A percentile compares a stretch with the other conserved stretches of the same genome.
phyloP scores from a whole-genome alignment of 2,797 vertebrate species.

The Nyctalus aviator region DNA sequence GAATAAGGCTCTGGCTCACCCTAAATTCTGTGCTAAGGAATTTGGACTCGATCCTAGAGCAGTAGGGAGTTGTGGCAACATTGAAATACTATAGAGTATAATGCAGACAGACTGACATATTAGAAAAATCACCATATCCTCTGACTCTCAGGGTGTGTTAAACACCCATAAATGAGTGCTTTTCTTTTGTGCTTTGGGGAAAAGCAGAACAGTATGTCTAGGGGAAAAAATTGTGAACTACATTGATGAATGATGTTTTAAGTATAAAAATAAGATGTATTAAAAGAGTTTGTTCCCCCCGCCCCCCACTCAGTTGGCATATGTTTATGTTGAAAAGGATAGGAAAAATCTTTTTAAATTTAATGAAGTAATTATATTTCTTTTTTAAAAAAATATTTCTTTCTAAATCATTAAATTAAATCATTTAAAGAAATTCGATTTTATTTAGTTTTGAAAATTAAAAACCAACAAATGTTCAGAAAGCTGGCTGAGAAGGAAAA shows the following conservation, averaged over 20 bases:
- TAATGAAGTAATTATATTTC: neutral
- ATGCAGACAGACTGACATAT: neutral
- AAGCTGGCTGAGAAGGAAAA: constrained; percentile 16
- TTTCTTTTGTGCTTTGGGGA: constrained; percentile 27
- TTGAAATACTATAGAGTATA: neutral
- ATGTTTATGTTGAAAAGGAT: constrained; percentile 37
- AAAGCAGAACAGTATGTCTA: constrained; percentile 55
- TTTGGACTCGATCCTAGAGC: constrained; percentile 2
- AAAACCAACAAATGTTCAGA: constrained; percentile 39
- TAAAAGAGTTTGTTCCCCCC: constrained; percentile 69
- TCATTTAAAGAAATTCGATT: neutral
- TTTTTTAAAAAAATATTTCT: constrained; percentile 3
- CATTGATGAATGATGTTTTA: constrained; percentile 69
- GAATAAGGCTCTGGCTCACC: neutral
- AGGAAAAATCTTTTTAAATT: neutral
- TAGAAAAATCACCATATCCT: neutral
- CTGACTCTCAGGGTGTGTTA: neutral
- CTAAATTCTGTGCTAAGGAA: neutral
- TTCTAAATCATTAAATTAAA: neutral
- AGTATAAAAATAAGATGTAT: constrained; percentile 68
- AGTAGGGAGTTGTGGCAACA: neutral
- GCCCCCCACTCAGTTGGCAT: constrained; percentile 68
- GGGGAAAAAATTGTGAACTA: constrained; percentile 65
- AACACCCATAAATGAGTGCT: neutral
- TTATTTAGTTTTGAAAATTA: neutral